A percentile compares a stretch with the other conserved stretches of the same genome.
These are phyloP conservation scores for Myopa testacea DNA, from an alignment of 2,888 invertebrate genomes.

Conservation along the genomic window DNA sequence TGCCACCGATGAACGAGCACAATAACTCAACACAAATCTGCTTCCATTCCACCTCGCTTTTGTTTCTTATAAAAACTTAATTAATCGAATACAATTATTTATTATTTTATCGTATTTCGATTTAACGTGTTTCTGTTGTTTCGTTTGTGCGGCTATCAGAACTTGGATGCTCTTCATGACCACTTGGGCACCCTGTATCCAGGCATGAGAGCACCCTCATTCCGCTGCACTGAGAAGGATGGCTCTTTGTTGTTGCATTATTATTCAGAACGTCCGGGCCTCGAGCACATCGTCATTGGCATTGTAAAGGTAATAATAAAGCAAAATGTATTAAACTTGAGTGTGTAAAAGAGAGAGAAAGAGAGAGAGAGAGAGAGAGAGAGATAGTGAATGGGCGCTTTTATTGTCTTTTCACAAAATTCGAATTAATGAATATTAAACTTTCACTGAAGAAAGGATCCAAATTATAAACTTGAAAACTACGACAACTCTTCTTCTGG, in stretches of 20 bases:
- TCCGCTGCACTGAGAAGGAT: conserved; percentile 94
- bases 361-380: neutral
- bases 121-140: neutral
- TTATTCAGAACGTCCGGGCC: conserved; percentile 92
- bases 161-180: conserved; percentile 95
- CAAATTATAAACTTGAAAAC: too few species aligned
- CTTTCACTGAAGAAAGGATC: neutral
- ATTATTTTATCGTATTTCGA: neutral
- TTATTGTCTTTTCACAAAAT: neutral
- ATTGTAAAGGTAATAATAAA: conserved; percentile 84
- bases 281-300: conserved; percentile 96
- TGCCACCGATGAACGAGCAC: too few species aligned
- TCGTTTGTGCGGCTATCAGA: conserved; percentile 71
- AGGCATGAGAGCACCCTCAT: conserved; percentile 95
- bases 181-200: conserved; percentile 94
- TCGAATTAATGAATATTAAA: neutral
- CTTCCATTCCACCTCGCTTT: too few species aligned
- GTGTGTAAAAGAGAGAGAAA: neutral
- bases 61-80: too few species aligned
- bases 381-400: too few species aligned
- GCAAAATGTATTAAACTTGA: neutral
- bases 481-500: neutral
- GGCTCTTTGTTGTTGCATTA: conserved; percentile 93
- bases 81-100: too few species aligned
- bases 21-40: too few species aligned